phyloP scores from a whole-genome alignment of 2,113 vertebrate genomes.

The Hemicordylus capensis region DNA sequence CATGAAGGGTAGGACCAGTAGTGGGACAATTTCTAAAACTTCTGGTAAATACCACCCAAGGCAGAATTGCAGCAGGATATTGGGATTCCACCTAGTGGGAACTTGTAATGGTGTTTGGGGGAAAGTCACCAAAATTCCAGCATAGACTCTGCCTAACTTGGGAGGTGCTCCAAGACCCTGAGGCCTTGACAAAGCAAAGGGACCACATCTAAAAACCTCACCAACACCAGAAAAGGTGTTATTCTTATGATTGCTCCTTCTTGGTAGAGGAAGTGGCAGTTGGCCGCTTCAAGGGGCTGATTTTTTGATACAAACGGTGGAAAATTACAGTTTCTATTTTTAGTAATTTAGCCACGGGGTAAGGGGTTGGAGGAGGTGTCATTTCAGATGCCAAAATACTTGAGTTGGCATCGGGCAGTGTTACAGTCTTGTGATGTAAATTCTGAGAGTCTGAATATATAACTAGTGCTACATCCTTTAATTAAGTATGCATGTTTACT shows the following conservation, averaged over 20 bases:
- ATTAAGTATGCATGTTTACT: too few relatives aligned
- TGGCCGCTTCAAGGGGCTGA: too few relatives aligned
- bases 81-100: neutral
- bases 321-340: too few relatives aligned
- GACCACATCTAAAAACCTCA: neutral
- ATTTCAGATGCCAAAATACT: too few relatives aligned
- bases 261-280: too few relatives aligned
- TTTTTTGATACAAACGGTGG: too few relatives aligned
- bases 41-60: neutral
- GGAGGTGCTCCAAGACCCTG: neutral
- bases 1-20: neutral
- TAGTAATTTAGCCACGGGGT: too few relatives aligned
- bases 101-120: neutral
- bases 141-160: neutral
- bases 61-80: neutral
- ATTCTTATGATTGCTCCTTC: neutral
- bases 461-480: too few relatives aligned
- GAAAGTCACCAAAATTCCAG: neutral
- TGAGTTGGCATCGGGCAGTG: too few relatives aligned
- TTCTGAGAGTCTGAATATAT: too few relatives aligned
- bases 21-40: neutral
- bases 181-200: neutral
- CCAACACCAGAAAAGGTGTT: neutral
- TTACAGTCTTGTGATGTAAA: too few relatives aligned
- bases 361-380: too few relatives aligned